Conservation (phyloP, 2,113 vertebrate genomes). For the Rana temporaria region DNA sequence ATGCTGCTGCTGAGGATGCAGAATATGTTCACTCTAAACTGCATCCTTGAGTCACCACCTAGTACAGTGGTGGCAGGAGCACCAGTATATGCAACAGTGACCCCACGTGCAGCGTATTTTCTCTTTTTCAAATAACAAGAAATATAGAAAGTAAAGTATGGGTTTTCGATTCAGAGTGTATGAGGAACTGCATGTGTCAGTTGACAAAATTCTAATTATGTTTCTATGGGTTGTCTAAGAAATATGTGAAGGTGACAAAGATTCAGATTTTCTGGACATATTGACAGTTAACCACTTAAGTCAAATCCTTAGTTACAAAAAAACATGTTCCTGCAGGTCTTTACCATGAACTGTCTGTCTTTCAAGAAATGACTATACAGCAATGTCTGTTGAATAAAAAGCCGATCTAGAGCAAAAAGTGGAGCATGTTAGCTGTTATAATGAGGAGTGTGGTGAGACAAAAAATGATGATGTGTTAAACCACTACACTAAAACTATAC, state of each 20-base stretch:
- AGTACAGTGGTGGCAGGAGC: too few relatives aligned
- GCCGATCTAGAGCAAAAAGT: not conserved
- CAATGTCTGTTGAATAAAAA: not conserved
- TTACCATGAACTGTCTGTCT: not conserved
- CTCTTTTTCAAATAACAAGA: too few relatives aligned
- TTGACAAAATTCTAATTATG: constrained; percentile 13
- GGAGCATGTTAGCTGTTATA: not conserved
- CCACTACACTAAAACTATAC: too few relatives aligned
- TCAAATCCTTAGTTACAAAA: constrained; percentile 8
- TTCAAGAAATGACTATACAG: too few relatives aligned
- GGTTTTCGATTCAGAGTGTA: not conserved
- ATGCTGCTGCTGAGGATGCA: too few relatives aligned
- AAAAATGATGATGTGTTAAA: not conserved
- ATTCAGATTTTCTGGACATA: not conserved
- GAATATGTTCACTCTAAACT: too few relatives aligned
- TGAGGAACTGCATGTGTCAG: not conserved
- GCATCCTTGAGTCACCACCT: too few relatives aligned
- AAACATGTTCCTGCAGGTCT: not conserved
- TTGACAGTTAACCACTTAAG: constrained; percentile 19
- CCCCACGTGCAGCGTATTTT: too few relatives aligned
- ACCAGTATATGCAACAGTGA: too few relatives aligned
- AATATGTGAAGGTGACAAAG: not conserved
- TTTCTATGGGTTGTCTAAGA: not conserved
- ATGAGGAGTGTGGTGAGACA: not conserved
- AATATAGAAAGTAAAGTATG: too few relatives aligned